These are phyloP conservation scores for Tenthredo mesomela DNA, from an alignment of 2,888 invertebrate species.

Conservation along the genomic window DNA sequence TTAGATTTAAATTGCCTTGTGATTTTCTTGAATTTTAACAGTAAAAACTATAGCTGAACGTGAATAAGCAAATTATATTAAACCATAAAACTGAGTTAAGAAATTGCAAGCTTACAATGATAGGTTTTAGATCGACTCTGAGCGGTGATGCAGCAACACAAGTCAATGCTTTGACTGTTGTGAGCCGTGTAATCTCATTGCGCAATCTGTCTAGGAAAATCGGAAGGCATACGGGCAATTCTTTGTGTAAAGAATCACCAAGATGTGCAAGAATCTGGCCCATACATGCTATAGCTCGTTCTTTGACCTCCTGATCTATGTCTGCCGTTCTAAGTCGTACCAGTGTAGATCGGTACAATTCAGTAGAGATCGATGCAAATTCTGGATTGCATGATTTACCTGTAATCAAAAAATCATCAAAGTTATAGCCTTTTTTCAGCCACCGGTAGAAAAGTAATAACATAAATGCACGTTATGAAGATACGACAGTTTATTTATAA, in stretches of 20 bases:
- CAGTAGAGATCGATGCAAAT: conserved; percentile 88
- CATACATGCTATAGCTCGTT: conserved; percentile 98
- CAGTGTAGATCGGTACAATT: conserved; percentile 92
- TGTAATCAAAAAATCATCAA: conserved; percentile 59
- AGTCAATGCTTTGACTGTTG: conserved; percentile 97
- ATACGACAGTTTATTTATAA: conserved; percentile 3
- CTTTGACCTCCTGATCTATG: conserved; percentile 99
- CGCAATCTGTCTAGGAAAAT: conserved; percentile 96
- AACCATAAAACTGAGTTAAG: not conserved
- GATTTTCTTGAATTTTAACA: not conserved
- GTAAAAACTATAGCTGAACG: not conserved
- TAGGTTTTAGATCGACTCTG: conserved; percentile 90
- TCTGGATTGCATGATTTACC: conserved; percentile 82
- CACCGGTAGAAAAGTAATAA: not conserved
- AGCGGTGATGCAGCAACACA: conserved; percentile 96
- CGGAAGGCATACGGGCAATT: conserved; percentile 92
- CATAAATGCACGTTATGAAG: not conserved
- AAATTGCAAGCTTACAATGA: conserved; percentile 81
- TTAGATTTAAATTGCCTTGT: not conserved
- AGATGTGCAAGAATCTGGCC: conserved; percentile 96
- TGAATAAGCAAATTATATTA: not conserved
- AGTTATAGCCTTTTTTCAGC: not conserved
- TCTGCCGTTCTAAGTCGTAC: conserved; percentile 95
- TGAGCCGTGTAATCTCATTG: conserved; percentile 98
- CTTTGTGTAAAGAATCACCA: conserved; percentile 90